Base-by-base conservation (phyloP, 2,888 invertebrate species). In the Rhagophthalmus giganteus region DNA sequence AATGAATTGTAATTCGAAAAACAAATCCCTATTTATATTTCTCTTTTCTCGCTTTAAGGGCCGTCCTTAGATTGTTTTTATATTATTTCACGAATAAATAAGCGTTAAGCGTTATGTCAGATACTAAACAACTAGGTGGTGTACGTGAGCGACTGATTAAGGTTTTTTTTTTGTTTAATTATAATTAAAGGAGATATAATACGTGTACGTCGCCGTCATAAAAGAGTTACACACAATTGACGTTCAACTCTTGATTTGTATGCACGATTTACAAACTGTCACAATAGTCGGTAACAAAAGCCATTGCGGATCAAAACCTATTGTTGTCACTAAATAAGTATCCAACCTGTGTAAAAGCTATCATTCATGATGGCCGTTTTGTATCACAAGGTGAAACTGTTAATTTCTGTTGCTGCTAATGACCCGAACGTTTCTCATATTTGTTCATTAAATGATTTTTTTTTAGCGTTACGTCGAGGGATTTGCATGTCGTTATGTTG, bases 181-280 rank as follows among this genome's bases (percentile, higher is more conserved):
- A 5, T 20, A 20, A 20, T 20, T 20, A 20, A 20, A n/a, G n/a
- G 20, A 20, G 20, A 20, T 20, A 20, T n/a, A n/a, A n/a, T 20
- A 20, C 20, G 7, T 20, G 20, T 20, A 20, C 20, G n/a, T n/a
- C n/a, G 7, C 20, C 4, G 7, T 3, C 7, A 20, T 20, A 20
- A 20, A 20, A 20, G 20, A 20, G 20, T 20, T 20, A 20, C 20
- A 7, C 20, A 20, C 20, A 30, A 30, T 30, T 30, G 9, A 30
- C 30, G 12, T 30, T 11, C 11, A 10, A 3, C 12, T 9, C 24
- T 24, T 24, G 34, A 20, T 34, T 34, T 34, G 25, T 37, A 11
- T 25, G 12, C 8, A 37, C 12, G 34, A 35, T 35, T 35, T 35
- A 35, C 20, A 35, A 35, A 37, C 37, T 37, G 37, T 37, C 37